Conservation (phyloP, 1,140 invertebrate genomes). For the Lepidurus arcticus region DNA sequence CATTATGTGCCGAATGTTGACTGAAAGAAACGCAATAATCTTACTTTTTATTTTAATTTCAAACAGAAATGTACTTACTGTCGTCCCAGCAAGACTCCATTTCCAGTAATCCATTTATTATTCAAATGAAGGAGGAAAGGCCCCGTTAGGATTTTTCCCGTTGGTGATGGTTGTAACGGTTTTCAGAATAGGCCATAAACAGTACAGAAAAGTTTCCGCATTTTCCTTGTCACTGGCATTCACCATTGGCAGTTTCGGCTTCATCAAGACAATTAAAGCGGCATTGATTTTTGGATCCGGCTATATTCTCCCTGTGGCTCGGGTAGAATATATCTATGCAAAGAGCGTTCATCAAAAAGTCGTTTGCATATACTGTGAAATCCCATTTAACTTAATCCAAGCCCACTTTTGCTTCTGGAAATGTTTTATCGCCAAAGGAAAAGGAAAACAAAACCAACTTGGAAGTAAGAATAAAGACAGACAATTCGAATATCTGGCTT, state of each 20-base stretch:
- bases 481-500: too few relatives aligned
- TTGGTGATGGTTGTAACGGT: conserved; percentile 2
- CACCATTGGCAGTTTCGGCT: conserved; percentile 14
- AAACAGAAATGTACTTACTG: background rate
- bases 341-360: background rate
- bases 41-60: background rate
- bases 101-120: background rate
- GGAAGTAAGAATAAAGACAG: too few relatives aligned
- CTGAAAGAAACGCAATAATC: too few relatives aligned
- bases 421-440: too few relatives aligned
- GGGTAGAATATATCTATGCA: background rate
- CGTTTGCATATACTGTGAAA: background rate
- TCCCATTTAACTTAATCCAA: background rate
- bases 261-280: conserved; percentile 4
- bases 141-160: background rate
- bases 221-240: background rate
- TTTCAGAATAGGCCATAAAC: background rate
- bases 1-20: background rate
- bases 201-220: background rate
- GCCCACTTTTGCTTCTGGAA: background rate
- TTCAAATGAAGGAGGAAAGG: background rate
- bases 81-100: background rate
- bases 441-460: too few relatives aligned
- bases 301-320: background rate
- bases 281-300: background rate